Evolutionary conservation across 2,888 invertebrate genomes (phyloP).

Genomic region (Apodemia duryi): DNA sequence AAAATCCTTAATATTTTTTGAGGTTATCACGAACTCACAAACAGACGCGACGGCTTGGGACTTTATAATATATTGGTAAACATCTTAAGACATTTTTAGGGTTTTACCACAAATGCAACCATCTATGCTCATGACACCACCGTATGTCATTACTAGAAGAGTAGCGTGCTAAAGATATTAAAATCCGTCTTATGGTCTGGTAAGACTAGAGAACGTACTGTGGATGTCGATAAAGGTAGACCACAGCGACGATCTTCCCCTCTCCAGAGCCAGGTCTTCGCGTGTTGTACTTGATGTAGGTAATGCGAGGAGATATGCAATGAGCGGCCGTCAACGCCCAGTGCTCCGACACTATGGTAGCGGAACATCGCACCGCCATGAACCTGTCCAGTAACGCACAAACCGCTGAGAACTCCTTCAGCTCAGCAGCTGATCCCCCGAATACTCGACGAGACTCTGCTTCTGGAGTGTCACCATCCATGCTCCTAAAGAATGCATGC

Average conservation of each 20-base stretch:
- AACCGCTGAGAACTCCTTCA: constrained; percentile 41
- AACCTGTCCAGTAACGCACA: constrained; percentile 56
- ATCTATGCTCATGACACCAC: no score
- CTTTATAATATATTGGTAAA: no score
- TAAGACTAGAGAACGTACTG: not conserved
- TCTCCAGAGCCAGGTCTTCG: constrained; percentile 38
- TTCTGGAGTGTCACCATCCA: constrained; percentile 28
- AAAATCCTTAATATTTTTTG: no score
- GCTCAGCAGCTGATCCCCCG: constrained; percentile 45
- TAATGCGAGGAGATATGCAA: constrained; percentile 49
- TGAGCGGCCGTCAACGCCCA: constrained; percentile 69
- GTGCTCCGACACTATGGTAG: constrained; percentile 46
- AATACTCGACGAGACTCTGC: constrained; percentile 49
- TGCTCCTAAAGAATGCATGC: constrained; percentile 43
- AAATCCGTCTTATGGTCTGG: no score
- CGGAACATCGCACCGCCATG: constrained; percentile 54
- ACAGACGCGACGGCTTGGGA: no score
- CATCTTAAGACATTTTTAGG: no score
- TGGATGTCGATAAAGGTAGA: constrained; percentile 29
- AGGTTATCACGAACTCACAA: no score
- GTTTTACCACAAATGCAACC: no score
- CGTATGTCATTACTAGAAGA: no score
- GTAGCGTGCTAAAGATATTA: no score
- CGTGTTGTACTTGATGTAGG: constrained; percentile 56
- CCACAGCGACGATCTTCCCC: constrained; percentile 44